Evolutionary conservation across 2,797 vertebrate species (phyloP), one percentile per base, ranked within the genome.

Genomic region (Hemitrygon akajei): DNA sequence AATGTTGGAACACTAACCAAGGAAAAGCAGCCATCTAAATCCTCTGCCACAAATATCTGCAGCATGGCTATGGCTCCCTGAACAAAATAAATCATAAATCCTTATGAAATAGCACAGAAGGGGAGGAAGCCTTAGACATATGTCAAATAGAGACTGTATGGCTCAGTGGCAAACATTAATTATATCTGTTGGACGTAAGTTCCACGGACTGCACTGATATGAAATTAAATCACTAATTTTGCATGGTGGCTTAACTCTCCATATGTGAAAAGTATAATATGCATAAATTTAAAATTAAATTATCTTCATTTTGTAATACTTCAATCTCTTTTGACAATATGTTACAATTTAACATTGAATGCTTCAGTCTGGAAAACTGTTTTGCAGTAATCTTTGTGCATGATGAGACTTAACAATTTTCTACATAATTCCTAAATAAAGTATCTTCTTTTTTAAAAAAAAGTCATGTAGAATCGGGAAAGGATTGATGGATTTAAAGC

Each of bases 141-240:
- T 0, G 2, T 66, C 81, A 93, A 63, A 69, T 73, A 93, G 93
- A 87, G 80, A 16, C 94, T 93, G 73, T 92, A 94, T 58, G 91
- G 79, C 94, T 94, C 94, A 94, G 73, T 93, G 94, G 30, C 93
- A 93, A 94, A 75, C 94, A 93, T 95, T 96, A 95, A 95, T 95
- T 95, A 94, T 80, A 94, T n/a, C 77, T 0, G 87, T 95, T 93
- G 95, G 95, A 95, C 94, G 95, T 95, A 87, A 94, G 94, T 93
- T 95, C 76, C 80, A 94, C 94, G 75, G 94, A 69, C 94, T 95
- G 91, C 92, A 94, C 93, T 95, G 94, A 94, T 95, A 94, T 69
- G 69, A 96, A 96, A 96, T 96, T 95, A 95, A 96, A 94, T 93
- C 94, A 96, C 95, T 95, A 94, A 96, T 96, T 97, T 95, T 96